phyloP scores from a whole-genome alignment of 1,140 invertebrate genomes.

The Philaenus spumarius region DNA sequence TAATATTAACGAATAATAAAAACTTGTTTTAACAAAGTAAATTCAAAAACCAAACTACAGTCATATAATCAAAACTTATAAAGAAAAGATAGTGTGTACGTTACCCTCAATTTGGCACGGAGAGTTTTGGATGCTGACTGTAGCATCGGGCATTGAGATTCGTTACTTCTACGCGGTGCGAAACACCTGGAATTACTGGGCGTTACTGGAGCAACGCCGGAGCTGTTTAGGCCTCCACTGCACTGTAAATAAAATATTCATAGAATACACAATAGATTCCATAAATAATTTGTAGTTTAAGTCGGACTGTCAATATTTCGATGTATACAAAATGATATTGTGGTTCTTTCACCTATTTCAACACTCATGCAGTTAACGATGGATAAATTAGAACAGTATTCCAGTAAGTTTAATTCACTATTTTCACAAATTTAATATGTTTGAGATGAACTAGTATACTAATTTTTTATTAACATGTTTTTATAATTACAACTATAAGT shows the following conservation, averaged over 20 bases:
- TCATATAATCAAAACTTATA: no score
- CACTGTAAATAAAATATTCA: constrained; percentile 51
- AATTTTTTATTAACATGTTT: no score
- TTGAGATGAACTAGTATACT: no score
- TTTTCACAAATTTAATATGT: neutral
- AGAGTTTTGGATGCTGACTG: constrained; percentile 37
- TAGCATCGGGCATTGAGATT: constrained; percentile 66
- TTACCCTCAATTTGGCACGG: constrained; percentile 33
- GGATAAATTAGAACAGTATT: neutral
- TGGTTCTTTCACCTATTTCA: neutral
- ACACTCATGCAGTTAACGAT: neutral
- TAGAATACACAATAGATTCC: neutral
- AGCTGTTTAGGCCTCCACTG: constrained; percentile 47
- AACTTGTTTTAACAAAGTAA: no score
- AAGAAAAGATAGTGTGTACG: no score
- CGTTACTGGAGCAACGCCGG: constrained; percentile 31
- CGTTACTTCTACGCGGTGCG: constrained; percentile 56
- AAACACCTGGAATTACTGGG: constrained; percentile 45
- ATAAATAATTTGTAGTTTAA: neutral
- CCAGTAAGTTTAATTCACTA: neutral
- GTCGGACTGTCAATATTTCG: neutral
- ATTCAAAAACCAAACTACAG: no score
- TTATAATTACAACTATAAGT: no score
- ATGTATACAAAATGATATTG: neutral
- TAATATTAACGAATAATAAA: no score